Base-by-base conservation (phyloP, 2,797 vertebrate genomes). In the Gephyroberyx darwinii region DNA sequence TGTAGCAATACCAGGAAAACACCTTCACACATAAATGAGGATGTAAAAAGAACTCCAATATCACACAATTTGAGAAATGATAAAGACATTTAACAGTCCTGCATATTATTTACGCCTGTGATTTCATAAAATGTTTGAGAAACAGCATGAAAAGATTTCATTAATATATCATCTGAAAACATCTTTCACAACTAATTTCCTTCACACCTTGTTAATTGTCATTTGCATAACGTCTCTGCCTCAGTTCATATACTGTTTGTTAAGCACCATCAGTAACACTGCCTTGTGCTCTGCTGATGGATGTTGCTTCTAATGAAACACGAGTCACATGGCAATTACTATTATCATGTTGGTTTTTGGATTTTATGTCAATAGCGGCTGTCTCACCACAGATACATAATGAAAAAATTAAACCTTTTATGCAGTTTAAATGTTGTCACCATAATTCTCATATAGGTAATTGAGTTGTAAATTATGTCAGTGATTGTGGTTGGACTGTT, bases 211-310 rank as follows among this genome's bases (percentile, higher is more conserved):
- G 71, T 69, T 43, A 60, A 52, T 13, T 37, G 5, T 41, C 14
- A 58, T 78, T 75, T 84, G 52, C 43, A 70, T 72, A 58, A 51
- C 47, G 37, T 8, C n/a, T 63, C 31, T 67, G 51, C 30, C 74
- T 75, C 71, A 39, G 77, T 61, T 87, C 35, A 67, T 16, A 30
- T 53, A 45, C 19, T 55, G 12, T 63, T 67, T 62, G 33, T 63
- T 55, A 51, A 77, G 22, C 52, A 61, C 3, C 20, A 45, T 17
- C 41, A 14, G 37, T 66, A 63, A 59, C 48, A 48, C 54, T 39
- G 48, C 35, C 60, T 45, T 3, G 4, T 52, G 50, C 50, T 68
- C 45, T 69, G 69, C 64, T 66, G 71, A 77, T 72, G 55, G 37
- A 56, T 85, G 66, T 52, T 64, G 61, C 8, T 45, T 45, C 12